Conservation (phyloP, 2,113 vertebrate species). For the Onychostruthus taczanowskii region DNA sequence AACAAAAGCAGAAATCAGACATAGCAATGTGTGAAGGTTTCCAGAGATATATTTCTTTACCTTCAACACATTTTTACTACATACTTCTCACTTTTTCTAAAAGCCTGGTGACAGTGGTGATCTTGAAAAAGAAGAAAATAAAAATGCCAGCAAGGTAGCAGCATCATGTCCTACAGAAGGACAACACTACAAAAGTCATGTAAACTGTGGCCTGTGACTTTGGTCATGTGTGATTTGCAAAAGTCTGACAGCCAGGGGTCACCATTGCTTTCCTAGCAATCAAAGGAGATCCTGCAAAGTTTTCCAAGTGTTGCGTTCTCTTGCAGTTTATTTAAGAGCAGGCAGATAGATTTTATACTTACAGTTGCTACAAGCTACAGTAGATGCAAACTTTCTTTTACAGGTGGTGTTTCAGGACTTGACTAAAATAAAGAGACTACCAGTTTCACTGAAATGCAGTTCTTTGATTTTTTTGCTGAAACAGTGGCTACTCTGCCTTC, state of each 20-base stretch:
- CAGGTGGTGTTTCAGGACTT: background rate
- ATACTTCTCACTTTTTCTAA: background rate
- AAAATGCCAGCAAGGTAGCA: background rate
- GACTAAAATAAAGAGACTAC: background rate
- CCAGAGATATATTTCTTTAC: background rate
- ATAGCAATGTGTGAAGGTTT: background rate
- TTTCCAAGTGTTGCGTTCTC: background rate
- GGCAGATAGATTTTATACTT: background rate
- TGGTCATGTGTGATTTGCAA: background rate
- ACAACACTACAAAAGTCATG: background rate
- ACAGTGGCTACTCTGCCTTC: background rate
- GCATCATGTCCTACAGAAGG: background rate
- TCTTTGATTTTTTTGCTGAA: background rate
- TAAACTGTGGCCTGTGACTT: background rate
- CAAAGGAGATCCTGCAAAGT: background rate
- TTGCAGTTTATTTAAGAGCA: background rate
- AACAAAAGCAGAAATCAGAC: background rate
- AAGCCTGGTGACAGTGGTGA: background rate
- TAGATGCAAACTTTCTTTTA: background rate
- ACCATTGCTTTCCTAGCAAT: background rate
- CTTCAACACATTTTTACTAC: background rate
- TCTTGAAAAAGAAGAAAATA: background rate
- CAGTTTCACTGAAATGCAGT: background rate
- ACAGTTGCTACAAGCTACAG: background rate
- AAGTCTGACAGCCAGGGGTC: background rate